Base-by-base conservation (phyloP, 1,140 invertebrate species). In the Palaemon carinicauda region DNA sequence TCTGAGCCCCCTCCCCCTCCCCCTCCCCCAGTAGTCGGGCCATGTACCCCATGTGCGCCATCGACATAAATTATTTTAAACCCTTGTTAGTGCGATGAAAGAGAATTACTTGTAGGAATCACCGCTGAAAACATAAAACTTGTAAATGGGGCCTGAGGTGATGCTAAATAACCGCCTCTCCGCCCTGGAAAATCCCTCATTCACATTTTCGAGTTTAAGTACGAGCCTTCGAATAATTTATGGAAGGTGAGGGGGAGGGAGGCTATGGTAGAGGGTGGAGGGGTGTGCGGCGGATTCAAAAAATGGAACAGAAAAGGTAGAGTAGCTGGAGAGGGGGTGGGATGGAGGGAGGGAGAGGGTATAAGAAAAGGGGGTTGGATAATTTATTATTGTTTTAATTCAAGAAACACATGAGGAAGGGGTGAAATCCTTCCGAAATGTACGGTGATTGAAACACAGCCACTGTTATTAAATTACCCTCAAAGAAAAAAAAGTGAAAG, bases 51-150 rank as follows among this genome's bases (percentile, higher is more conserved):
- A 51, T n/a, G 19, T 41, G 54, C 17, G 60, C 41, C 83, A 79
- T 85, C 83, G 83, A 85, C 83, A 85, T 85, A 85, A 85, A 85
- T 85, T 80, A 85, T 75, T 78, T 75, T 73, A 79, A 85, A 85
- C 75, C 83, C 83, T 85, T 85, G 83, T 85, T 85, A 85, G 83
- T 80, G 77, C 83, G 83, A 85, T 85, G 83, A 85, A 85, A 85
- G 83, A 78, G 83, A 85, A 85, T 85, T 85, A 85, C 83, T 85
- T 80, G 83, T 85, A 85, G 74, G 83, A 80, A 85, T 85, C 83
- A 85, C 83, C 83, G 41, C 24, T 24, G 73, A 85, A 85, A 85
- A 85, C 83, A 85, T 85, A 85, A 85, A 85, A 85, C 83, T 85
- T 85, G 77, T 79, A 85, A 85, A 85, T 85, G 83, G 75, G 74